phyloP scores from a whole-genome alignment of 2,113 vertebrate genomes.

The Anoplopoma fimbria region DNA sequence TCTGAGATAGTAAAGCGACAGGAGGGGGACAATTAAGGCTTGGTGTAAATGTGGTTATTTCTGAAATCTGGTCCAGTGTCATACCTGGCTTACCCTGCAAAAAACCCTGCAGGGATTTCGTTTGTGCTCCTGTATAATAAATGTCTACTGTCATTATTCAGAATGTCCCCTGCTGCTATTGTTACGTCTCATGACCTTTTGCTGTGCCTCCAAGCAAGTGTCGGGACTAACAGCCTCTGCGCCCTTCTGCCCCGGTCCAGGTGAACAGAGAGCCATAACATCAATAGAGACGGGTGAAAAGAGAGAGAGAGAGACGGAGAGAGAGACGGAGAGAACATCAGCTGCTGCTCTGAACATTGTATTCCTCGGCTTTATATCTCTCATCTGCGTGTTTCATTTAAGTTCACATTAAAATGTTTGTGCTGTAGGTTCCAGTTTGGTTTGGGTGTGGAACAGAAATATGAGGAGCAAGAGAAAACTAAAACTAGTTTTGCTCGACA shows the following conservation, averaged over 20 bases:
- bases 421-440: neutral
- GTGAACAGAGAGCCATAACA: constrained; percentile 40
- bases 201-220: constrained; percentile 58
- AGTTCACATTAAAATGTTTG: neutral
- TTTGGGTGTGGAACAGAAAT: neutral
- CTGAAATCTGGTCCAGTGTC: constrained; percentile 36
- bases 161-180: constrained; percentile 55
- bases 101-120: constrained; percentile 49
- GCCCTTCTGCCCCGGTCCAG: constrained; percentile 26
- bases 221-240: constrained; percentile 51
- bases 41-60: constrained; percentile 60
- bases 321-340: constrained; percentile 21
- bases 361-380: constrained; percentile 34
- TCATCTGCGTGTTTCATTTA: neutral
- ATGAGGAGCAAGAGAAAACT: neutral
- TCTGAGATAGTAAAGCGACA: constrained; percentile 19
- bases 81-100: constrained; percentile 27
- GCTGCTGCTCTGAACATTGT: constrained; percentile 42
- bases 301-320: neutral
- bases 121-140: constrained; percentile 65
- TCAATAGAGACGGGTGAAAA: constrained; percentile 7
- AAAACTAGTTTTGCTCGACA: neutral
- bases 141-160: constrained; percentile 70
- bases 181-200: constrained; percentile 65
- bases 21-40: constrained; percentile 42